Evolutionary conservation across 2,888 invertebrate species (phyloP), one percentile per base, ranked within the genome.

Genomic region (Galeopsomyia nigrocyanea): DNA sequence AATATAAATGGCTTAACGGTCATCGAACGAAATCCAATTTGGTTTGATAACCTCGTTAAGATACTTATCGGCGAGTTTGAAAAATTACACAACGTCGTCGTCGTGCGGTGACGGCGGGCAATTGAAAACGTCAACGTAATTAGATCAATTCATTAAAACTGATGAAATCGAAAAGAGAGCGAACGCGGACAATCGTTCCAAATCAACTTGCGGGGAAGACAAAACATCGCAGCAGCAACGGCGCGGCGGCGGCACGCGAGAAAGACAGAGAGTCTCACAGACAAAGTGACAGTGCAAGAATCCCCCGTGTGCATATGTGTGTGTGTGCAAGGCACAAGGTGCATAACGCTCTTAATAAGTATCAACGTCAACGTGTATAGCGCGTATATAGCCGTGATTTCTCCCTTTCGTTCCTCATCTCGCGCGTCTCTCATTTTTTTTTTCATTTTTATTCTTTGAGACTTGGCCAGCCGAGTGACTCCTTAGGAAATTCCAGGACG

Each of bases 181-280:
- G 39, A 3, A 7, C 39, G 10, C 5, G 39, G 13, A 39, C 39
- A 39, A 39, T 39, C 39, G 39, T 39, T 26, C 39, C 39, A 13
- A 39, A 39, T 39, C 39, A 39, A 39, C 39, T 10, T 5, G 26
- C n/a, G 13, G 39, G 39, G 7, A 39, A 39, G 7, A 39, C 39
- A 39, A 39, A 39, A 53, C 21, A 64, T 46, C 22, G 10, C 16
- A 19, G n/a, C 13, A 62, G 31, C 17, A 26, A 26, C 17, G 0
- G 10, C 9, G 3, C 10, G n/a, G 22, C n/a, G 51, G 9, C 21
- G 6, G 39, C 46, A n/a, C 13, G 9, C 63, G 70, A 65, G 62
- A 68, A 65, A 72, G 73, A 73, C 71, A 76, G 68, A 60, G 65
- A 53, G 55, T n/a, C 46, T 26, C 51, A 19, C 22, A 61, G 69